Evolutionary conservation across 2,797 vertebrate species (phyloP).

Genomic region (Columba guinea): DNA sequence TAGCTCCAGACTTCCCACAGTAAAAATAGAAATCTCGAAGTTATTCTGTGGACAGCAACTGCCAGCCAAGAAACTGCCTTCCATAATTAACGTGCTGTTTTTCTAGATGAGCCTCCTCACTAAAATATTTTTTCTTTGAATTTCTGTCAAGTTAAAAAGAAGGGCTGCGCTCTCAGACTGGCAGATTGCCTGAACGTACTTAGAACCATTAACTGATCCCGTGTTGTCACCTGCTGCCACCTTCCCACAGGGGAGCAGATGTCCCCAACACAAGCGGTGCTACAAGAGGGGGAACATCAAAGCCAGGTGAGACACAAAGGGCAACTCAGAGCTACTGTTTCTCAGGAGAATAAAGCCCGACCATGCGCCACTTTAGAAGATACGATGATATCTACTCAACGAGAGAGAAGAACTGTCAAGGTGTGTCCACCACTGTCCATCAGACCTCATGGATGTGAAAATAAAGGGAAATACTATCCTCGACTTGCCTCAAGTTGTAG

Average conservation of each 20-base stretch:
- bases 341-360: neutral
- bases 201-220: conserved; percentile 13
- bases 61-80: conserved; percentile 55
- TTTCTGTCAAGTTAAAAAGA: conserved; percentile 43
- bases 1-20: conserved; percentile 7
- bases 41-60: neutral
- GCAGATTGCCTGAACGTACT: conserved; percentile 45
- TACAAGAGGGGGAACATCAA: neutral
- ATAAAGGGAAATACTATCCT: neutral
- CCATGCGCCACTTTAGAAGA: neutral
- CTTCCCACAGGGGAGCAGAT: conserved; percentile 43
- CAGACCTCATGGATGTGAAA: neutral
- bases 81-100: conserved; percentile 11
- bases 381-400: fast-evolving
- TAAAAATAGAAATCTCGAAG: neutral
- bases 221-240: conserved; percentile 28
- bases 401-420: neutral
- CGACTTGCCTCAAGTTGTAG: neutral
- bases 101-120: conserved; percentile 7
- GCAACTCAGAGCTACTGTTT: neutral
- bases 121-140: conserved; percentile 16
- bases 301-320: neutral
- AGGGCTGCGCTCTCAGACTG: conserved; percentile 1
- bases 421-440: neutral
- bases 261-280: neutral